These are phyloP conservation scores for Phocoena sinus DNA, from an alignment of 2,113 vertebrate species.

Conservation along the genomic window DNA sequence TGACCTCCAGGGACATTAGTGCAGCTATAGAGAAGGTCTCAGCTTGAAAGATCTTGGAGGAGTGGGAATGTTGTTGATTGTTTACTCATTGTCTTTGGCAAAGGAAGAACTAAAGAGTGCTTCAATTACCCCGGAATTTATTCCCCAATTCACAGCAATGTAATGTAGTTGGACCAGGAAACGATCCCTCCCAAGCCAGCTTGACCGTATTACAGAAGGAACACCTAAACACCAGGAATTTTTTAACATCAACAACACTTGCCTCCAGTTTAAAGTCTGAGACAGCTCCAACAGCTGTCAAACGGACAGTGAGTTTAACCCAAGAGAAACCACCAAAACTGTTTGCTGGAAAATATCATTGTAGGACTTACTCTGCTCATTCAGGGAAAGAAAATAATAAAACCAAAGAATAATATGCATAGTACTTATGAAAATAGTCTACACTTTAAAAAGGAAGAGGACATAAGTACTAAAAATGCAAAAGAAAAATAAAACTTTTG, in stretches of 20 bases:
- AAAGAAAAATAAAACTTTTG: not conserved
- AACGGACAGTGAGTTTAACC: not conserved
- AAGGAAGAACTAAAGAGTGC: not conserved
- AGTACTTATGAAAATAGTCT: not conserved
- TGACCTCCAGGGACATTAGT: not conserved
- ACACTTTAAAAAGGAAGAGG: not conserved
- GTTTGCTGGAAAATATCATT: not conserved
- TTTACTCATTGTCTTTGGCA: not conserved
- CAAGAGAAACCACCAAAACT: not conserved
- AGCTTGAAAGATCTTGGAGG: not conserved
- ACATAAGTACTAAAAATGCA: not conserved
- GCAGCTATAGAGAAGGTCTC: not conserved
- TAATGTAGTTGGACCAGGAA: not conserved
- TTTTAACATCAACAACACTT: not conserved
- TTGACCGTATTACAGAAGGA: not conserved
- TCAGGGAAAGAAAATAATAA: not conserved
- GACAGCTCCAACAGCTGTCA: not conserved
- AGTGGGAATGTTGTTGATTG: not conserved
- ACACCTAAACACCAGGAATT: not conserved
- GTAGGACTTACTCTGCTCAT: not conserved
- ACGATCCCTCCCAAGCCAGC: not conserved
- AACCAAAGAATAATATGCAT: not conserved
- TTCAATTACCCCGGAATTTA: conserved; percentile 14
- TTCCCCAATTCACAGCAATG: not conserved
- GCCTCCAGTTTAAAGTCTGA: not conserved